Evolutionary conservation across 2,888 invertebrate species (phyloP), one percentile per base, ranked within the genome.

Genomic region (Coronaproctus castanopsis): DNA sequence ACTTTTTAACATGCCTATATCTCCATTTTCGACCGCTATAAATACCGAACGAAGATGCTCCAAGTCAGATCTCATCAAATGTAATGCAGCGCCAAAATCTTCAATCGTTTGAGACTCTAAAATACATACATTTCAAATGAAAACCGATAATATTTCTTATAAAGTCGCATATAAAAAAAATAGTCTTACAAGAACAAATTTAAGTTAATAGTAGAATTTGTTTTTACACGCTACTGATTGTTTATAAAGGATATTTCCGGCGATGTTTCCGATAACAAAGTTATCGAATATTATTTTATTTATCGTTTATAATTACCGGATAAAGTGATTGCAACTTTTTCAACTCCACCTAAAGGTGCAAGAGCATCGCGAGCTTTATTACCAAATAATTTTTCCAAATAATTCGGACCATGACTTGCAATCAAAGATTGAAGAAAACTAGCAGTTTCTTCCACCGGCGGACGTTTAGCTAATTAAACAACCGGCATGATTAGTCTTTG

Each of bases 361-460:
- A 95, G 77, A 2, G 91, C 89, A 70, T 93, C 90, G 66, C 91
- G 78, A 24, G 93, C 95, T 76, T 92, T 93, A 71, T 83, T 87
- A 57, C 95, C 95, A 70, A 96, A 96, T 61, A 95, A 78, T 75
- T 95, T 96, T 74, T 92, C 92, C 71, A 95, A 77, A 74, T 95
- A 95, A 76, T 95, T 92, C 65, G 92, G 92, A 64, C 95, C 95
- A 71, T 95, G 95, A 64, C 92, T 91, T 55, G 90, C 88, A 68
- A 96, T 77, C 66, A 96, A 77, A 21, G 92, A 92, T 71, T 93
- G 90, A 65, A 96, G 76, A 73, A 95, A 96, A 63, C 91, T 91
- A 53, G 91, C 88, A 0, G 93, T 95, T 73, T 95, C 95, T 72
- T 95, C 93, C 36, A 95, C 93, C 57, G 95, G 95, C 66, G 95